Conservation (phyloP, 2,888 invertebrate species). For the Polydrusus tereticollis region DNA sequence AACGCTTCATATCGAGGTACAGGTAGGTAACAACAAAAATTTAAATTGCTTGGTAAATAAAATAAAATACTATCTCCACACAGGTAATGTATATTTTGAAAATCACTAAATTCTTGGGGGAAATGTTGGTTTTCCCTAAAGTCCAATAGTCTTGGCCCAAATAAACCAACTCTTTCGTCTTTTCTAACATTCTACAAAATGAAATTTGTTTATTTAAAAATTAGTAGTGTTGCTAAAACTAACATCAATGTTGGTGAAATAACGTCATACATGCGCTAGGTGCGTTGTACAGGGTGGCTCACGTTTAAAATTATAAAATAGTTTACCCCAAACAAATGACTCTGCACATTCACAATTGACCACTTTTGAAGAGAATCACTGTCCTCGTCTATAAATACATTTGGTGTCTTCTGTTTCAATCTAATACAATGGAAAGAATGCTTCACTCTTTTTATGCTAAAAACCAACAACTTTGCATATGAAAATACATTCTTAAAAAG, state of each 20-base stretch:
- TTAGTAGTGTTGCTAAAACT: neutral
- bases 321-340: constrained; percentile 3
- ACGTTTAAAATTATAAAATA: neutral
- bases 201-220: neutral
- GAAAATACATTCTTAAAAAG: constrained; percentile 39
- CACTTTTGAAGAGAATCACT: constrained; percentile 9
- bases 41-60: constrained; percentile 15
- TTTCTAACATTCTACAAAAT: constrained; percentile 5
- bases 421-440: constrained; percentile 35
- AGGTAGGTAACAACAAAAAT: constrained; percentile 13
- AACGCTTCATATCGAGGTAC: constrained; percentile 25
- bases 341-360: constrained; percentile 2
- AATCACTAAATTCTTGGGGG: neutral
- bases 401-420: neutral
- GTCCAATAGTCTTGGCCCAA: constrained; percentile 19
- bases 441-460: constrained; percentile 36
- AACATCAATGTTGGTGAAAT: too few relatives aligned
- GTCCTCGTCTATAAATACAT: constrained; percentile 1
- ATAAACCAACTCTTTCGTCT: neutral
- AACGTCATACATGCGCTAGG: too few relatives aligned
- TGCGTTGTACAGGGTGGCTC: too few relatives aligned
- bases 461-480: constrained; percentile 30
- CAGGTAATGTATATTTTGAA: constrained; percentile 31
- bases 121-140: constrained; percentile 19
- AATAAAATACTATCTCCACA: constrained; percentile 27